These are phyloP conservation scores for Cremastinae sp. DNA, from an alignment of 2,888 invertebrate genomes.

Conservation along the genomic window DNA sequence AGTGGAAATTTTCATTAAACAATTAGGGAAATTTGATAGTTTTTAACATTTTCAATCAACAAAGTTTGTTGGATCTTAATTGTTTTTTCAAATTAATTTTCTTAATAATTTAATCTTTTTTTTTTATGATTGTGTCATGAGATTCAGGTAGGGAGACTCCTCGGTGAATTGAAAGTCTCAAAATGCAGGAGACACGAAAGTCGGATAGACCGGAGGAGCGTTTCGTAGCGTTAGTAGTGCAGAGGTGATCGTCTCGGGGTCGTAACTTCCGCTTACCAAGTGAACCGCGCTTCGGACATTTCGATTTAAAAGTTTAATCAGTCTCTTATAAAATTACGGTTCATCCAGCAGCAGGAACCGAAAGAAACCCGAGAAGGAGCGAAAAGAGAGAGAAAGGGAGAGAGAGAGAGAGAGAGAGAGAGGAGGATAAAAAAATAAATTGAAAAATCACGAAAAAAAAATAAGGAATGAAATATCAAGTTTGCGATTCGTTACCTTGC, in stretches of 20 bases:
- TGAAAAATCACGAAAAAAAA: constrained; percentile 7
- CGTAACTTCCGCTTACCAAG: constrained; percentile 79
- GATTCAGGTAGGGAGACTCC: neutral
- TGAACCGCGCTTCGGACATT: constrained; percentile 76
- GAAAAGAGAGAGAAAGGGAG: neutral
- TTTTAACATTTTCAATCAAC: too few relatives aligned
- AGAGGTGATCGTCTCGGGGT: constrained; percentile 79
- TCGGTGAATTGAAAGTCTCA: constrained; percentile 17
- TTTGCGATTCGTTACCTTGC: constrained; percentile 15
- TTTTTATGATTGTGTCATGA: neutral
- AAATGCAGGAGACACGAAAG: constrained; percentile 44
- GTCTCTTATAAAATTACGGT: constrained; percentile 77
- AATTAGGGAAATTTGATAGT: too few relatives aligned
- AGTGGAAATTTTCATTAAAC: too few relatives aligned
- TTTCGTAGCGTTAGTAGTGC: constrained; percentile 78
- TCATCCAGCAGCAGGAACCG: constrained; percentile 59
- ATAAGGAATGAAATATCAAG: constrained; percentile 12
- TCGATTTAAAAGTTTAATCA: constrained; percentile 80
- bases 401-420: constrained; percentile 3
- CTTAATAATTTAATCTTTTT: neutral
- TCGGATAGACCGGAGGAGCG: constrained; percentile 51
- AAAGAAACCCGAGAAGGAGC: neutral
- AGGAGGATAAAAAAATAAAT: neutral
- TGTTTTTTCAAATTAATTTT: neutral
- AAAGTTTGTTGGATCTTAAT: neutral